Percentiles rank a stretch among this genome's conserved stretches.
These are phyloP conservation scores for Xylocampa areola DNA, from an alignment of 2,888 invertebrate genomes.

Conservation along the genomic window DNA sequence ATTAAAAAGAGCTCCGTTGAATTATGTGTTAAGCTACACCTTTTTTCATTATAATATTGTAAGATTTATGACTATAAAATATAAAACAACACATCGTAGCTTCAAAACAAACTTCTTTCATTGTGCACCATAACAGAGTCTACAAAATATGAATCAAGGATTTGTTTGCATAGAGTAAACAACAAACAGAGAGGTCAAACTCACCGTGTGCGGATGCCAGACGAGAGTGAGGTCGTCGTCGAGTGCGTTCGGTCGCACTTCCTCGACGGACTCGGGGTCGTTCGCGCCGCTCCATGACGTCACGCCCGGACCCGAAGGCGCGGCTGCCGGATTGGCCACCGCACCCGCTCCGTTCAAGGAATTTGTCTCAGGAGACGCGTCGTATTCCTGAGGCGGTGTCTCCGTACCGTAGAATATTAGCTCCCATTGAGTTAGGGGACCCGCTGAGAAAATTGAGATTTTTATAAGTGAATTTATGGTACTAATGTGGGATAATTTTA, in stretches of 20 bases:
- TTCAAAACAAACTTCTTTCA: constrained; percentile 2
- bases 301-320: constrained; percentile 18
- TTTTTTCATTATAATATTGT: neutral
- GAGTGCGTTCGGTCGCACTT: constrained; percentile 90
- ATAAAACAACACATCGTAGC: neutral
- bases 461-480: constrained; percentile 6
- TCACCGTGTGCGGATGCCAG: constrained; percentile 92
- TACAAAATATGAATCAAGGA: constrained; percentile 36
- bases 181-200: constrained; percentile 44
- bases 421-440: constrained; percentile 93
- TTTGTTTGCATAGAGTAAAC: constrained; percentile 44
- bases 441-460: constrained; percentile 82
- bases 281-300: constrained; percentile 66
- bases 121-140: constrained; percentile 2
- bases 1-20: no score
- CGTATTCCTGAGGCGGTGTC: constrained; percentile 89
- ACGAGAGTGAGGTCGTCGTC: constrained; percentile 89
- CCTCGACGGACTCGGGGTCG: constrained; percentile 78
- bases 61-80: neutral
- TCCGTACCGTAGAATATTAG: constrained; percentile 95
- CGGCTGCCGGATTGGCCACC: constrained; percentile 1
- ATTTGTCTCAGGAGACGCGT: constrained; percentile 91
- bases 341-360: constrained; percentile 74
- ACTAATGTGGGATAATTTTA: neutral
- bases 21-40: no score